Evolutionary conservation across 2,113 vertebrate genomes (phyloP).

Genomic region (Prietella phreatophila): DNA sequence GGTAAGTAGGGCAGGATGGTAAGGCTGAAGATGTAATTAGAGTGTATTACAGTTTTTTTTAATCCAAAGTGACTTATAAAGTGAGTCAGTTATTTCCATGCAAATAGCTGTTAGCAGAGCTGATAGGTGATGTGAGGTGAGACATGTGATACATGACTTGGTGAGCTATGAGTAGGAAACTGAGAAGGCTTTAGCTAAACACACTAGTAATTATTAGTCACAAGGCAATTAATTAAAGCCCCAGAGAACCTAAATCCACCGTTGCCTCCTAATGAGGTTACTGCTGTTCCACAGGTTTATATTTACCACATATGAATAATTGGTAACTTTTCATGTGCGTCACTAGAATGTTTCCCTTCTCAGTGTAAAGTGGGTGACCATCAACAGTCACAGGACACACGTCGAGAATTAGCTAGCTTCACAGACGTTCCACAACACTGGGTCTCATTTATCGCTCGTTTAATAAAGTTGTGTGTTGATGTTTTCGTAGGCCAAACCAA

Average conservation of each 20-base stretch:
- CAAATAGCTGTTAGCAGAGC: neutral
- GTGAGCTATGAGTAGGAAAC: neutral
- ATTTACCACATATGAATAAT: neutral
- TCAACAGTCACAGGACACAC: neutral
- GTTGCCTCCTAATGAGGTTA: neutral
- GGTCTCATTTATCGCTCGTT: neutral
- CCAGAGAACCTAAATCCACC: neutral
- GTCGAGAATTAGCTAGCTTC: neutral
- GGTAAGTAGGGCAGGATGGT: slow-evolving; percentile 53
- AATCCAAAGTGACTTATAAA: neutral
- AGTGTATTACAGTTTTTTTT: neutral
- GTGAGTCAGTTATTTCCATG: neutral
- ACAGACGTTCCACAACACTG: neutral
- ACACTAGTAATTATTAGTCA: neutral
- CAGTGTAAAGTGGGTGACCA: neutral
- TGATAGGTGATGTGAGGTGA: neutral
- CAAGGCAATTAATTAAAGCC: neutral
- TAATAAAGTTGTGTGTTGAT: neutral
- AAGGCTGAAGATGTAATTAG: neutral
- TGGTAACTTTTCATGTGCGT: neutral
- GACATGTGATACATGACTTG: neutral
- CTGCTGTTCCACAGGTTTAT: neutral
- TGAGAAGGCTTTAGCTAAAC: neutral
- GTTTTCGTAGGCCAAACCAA: neutral
- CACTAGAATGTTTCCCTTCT: neutral